A percentile compares a stretch with the other conserved stretches of the same genome.
Evolutionary conservation across 2,113 vertebrate species (phyloP).

Genomic region (Cololabis saira): DNA sequence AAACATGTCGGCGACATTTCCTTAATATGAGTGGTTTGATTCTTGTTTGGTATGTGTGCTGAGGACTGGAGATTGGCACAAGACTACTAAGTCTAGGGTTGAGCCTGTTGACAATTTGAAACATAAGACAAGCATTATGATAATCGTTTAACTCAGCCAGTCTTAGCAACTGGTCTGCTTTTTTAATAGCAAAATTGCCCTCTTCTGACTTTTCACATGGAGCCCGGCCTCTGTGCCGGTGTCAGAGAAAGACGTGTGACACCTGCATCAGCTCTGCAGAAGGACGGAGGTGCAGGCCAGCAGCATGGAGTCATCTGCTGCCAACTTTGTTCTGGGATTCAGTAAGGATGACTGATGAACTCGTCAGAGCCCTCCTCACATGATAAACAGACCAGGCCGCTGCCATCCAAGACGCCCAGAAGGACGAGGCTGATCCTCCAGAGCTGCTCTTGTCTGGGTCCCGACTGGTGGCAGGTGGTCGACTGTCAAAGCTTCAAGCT

Average conservation of each 20-base stretch:
- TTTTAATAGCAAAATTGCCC: not conserved
- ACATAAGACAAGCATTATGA: too few species aligned
- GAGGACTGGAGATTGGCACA: too few species aligned
- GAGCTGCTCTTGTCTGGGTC: not conserved
- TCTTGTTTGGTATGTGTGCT: too few species aligned
- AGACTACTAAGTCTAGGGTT: too few species aligned
- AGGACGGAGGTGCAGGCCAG: conserved; percentile 10
- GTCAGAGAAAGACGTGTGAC: not conserved
- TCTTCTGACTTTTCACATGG: not conserved
- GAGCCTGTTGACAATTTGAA: too few species aligned
- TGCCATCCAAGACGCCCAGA: conserved; percentile 11
- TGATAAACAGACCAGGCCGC: conserved; percentile 6
- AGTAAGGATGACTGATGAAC: conserved; percentile 16
- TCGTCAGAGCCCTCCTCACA: conserved; percentile 9
- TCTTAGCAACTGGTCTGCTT: too few species aligned
- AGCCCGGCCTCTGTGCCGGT: not conserved
- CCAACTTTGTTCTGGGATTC: conserved; percentile 2
- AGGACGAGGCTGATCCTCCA: conserved; percentile 2
- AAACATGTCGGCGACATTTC: too few species aligned
- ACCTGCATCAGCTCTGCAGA: conserved; percentile 6
- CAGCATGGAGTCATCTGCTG: conserved; percentile 22
- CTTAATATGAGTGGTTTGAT: too few species aligned
- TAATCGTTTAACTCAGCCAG: too few species aligned
- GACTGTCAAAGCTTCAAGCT: conserved; percentile 4
- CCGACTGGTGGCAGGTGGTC: conserved; percentile 10